These are phyloP conservation scores for Pomacea maculata DNA, from an alignment of 1,140 invertebrate species.

Conservation along the genomic window DNA sequence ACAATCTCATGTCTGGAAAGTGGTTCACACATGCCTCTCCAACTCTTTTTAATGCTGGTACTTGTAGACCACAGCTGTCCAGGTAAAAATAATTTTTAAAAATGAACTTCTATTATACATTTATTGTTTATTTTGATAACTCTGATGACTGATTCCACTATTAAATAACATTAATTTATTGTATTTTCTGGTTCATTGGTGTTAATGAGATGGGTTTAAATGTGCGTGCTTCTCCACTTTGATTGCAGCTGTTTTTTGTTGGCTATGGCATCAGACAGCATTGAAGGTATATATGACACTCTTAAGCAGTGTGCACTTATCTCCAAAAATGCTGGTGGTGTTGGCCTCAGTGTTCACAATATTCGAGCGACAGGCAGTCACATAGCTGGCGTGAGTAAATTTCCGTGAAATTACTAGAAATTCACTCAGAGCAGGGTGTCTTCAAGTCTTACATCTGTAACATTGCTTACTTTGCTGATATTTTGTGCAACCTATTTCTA, in stretches of 20 bases:
- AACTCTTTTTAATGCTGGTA: slow-evolving; percentile 95
- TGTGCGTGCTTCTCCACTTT: too few species aligned
- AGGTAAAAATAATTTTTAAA: slow-evolving; percentile 74
- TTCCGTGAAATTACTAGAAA: background rate
- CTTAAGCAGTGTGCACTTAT: slow-evolving; percentile 95
- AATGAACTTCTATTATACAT: background rate
- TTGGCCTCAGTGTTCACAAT: slow-evolving; percentile 96
- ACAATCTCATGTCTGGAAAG: slow-evolving; percentile 93
- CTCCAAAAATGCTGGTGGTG: slow-evolving; percentile 96
- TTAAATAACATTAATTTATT: background rate
- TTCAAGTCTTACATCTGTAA: background rate
- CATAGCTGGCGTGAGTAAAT: slow-evolving; percentile 78
- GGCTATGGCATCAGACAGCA: slow-evolving; percentile 95
- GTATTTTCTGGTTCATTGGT: too few species aligned
- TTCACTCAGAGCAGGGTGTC: background rate
- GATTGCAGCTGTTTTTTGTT: slow-evolving; percentile 87
- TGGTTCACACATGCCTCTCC: slow-evolving; percentile 99
- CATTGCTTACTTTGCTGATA: background rate
- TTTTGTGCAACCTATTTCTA: background rate
- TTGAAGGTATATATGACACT: slow-evolving; percentile 95
- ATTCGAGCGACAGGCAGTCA: slow-evolving; percentile 91
- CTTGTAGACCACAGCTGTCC: slow-evolving; percentile 89
- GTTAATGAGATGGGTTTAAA: too few species aligned
- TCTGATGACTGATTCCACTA: background rate
- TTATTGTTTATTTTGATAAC: background rate